Evolutionary conservation across 2,113 vertebrate genomes (phyloP).

Genomic region (Cyphomyrus plagiostoma): DNA sequence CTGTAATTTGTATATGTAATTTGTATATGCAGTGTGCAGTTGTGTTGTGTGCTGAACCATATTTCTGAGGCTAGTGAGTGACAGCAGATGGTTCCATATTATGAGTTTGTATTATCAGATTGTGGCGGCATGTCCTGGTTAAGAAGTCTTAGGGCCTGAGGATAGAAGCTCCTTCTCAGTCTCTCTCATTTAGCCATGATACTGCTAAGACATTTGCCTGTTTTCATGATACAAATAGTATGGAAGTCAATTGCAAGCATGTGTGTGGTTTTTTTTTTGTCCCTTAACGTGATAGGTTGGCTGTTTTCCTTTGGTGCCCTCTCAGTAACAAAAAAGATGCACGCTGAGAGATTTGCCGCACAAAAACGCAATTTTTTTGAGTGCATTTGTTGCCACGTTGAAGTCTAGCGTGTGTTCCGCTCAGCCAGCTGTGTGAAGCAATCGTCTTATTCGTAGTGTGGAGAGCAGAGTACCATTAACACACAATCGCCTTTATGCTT

Average conservation of each 20-base stretch:
- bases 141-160: too few relatives aligned
- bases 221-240: not conserved
- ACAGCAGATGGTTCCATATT: too few relatives aligned
- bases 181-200: too few relatives aligned
- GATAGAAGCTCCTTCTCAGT: too few relatives aligned
- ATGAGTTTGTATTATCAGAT: too few relatives aligned
- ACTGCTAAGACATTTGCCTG: not conserved
- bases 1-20: too few relatives aligned
- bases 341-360: not conserved
- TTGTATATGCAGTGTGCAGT: too few relatives aligned
- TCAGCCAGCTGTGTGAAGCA: not conserved
- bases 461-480: slow-evolving; percentile 17
- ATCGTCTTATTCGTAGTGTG: slow-evolving; percentile 25
- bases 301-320: not conserved
- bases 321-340: not conserved
- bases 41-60: too few relatives aligned
- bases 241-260: not conserved
- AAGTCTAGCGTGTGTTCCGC: not conserved
- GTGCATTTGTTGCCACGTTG: not conserved
- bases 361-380: slow-evolving; percentile 1
- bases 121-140: too few relatives aligned
- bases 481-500: slow-evolving; percentile 1
- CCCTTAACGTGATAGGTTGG: not conserved
- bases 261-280: not conserved
- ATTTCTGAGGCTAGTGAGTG: too few relatives aligned